Evolutionary conservation across 2,888 invertebrate genomes (phyloP), one percentile per base, ranked within the genome.

Genomic region (Dryomyza anilis): DNA sequence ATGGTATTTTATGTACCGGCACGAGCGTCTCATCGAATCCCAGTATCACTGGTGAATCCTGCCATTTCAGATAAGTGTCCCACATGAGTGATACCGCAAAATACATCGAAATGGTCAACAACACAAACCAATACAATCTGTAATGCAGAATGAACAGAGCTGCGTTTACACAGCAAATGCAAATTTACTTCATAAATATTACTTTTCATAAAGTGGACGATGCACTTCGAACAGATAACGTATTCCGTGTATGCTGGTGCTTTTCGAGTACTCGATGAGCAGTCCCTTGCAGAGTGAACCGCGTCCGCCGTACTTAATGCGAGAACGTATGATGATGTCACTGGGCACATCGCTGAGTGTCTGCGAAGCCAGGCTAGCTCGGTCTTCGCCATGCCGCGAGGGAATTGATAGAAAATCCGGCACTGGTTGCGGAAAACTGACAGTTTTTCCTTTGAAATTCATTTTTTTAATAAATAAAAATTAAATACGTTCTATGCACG

Each of bases 21-120:
- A 80, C 78, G 16, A 82, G 61, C 0, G 81, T 80, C 71, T 81
- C 81, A 33, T 81, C 81, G 12, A 82, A 82, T 14, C 80, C 80
- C 48, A 81, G 64, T 23, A 82, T 79, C 1, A 81, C 81, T 0
- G 82, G 80, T 0, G 81, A 74, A 5, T 77, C 77, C 67, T 76
- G 72, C 81, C 81, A 81, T 53, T 80, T 82, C 0, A 74, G 55
- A 53, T 78, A 77, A 0, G 81, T 79, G 39, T 76, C 75, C 72
- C 78, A 76, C 50, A 81, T 81, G 2, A 81, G 71, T 0, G 78
- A 77, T 3, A 77, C 70, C 16, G 80, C 79, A 61, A 77, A 76
- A 30, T 77, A 75, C 0, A 80, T 69, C n/a, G 82, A 81, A n/a
- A 76, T 74, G 48, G 73, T 67, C 48, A 79, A 77, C 23, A 81